Base-by-base conservation (phyloP, 64 coral and sea anemone species). In the Montipora sp. region DNA sequence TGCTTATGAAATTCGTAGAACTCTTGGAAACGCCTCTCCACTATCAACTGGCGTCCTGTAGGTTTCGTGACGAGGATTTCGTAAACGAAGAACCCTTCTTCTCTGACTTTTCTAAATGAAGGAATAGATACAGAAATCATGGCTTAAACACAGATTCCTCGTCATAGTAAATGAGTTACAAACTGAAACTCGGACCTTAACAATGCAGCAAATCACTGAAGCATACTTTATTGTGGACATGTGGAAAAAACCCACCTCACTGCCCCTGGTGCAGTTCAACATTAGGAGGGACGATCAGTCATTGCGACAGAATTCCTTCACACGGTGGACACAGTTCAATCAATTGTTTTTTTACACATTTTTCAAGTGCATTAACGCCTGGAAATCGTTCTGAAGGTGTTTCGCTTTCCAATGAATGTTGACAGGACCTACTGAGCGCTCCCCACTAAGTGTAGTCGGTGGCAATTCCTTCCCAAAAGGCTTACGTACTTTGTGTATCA, bases 51-150 rank as follows among this genome's bases (percentile, higher is more conserved):
- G 43, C 75, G 77, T 8, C 94, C 98, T 76, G 91, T 95, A 23
- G 92, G 94, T 83, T 94, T 96, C 4, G 95, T 70, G 46, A 96
- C 75, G 61, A 92, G 83, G 71, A 99, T 91, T 92, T 96, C 92
- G 68, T 96, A 99, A 10, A 92, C 94, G 7, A 92, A 96, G 72
- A 81, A 96, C 47, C 48, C 75, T 87, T 94, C 88, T 80, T 98
- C 92, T 60, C 73, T 87, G 46, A 92, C 60, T 86, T 95, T 95
- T 18, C 78, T 88, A 75, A 91, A 99, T 71, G 68, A 75, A 21
- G 98, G 98, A 90, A 99, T 87, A 21, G 88, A 80, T 68, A 99
- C 94, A 43, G 69, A 82, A 79, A 98, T 92, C 89, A 96, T 98
- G 4, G 23, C 87, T 6, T n/a, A 15, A 15, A 47, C 1, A 11